Base-by-base conservation (phyloP, 2,797 vertebrate genomes). In the Simalia tracyae region DNA sequence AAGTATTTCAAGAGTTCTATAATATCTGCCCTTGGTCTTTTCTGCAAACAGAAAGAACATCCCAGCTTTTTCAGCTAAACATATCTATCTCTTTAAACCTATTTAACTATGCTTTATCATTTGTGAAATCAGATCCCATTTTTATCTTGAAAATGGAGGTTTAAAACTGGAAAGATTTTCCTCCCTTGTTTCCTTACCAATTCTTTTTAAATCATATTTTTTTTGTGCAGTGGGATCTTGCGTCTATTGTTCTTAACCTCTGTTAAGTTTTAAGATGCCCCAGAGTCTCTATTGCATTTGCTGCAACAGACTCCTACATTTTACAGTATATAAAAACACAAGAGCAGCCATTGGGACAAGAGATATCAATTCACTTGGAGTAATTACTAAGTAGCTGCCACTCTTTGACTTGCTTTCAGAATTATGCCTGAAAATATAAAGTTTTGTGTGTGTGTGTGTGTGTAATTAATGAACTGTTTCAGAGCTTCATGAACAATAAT, bases 381-480 rank as follows among this genome's bases (percentile, higher is more conserved):
- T 64, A 84, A 92, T 92, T 88, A 81, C 76, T 89, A 84, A 64
- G 28, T 66, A 92, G 59, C 22, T 84, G 14, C n/a, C 7, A 11
- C 15, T 42, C 31, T 89, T 84, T 57, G 72, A 66, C 59, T 84
- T 56, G 90, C 24, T 84, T 76, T 92, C 72, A 64, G 19, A 36
- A 84, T 28, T 64, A 87, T 81, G 59, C 72, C 72, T 56, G 72
- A 84, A 84, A 66, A 91, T 60, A 31, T 86, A 56, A 86, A 15
- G 46, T n/a, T 86, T 91, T 36, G 11, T 66, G 50, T 54, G 50
- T 50, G 0, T 50, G 4, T 50, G 50, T 50, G 50, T 50, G 50
- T 36, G 28, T 66, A 66, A 57, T 91, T 86, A 86, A 86, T 84
- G 76, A 60, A n/a, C 22, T 54, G 28, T 50, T 86, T 91, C 50